Evolutionary conservation across 2,797 vertebrate genomes (phyloP).

Genomic region (Alcedo atthis): DNA sequence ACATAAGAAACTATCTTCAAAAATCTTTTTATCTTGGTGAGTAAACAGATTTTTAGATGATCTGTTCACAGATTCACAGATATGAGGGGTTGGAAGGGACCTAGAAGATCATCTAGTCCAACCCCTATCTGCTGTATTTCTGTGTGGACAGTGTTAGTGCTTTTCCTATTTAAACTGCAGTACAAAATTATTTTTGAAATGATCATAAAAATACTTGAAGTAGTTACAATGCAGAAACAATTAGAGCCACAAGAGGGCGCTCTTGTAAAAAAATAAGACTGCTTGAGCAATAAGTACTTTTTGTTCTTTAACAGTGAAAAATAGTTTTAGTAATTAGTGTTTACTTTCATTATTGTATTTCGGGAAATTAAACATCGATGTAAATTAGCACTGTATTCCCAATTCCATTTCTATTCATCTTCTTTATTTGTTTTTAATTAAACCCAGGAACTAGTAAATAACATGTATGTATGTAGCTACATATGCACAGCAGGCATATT

Average conservation of each 20-base stretch:
- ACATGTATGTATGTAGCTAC: neutral
- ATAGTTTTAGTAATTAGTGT: slow-evolving; percentile 22
- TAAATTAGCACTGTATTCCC: neutral
- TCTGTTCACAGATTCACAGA: neutral
- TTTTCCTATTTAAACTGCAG: neutral
- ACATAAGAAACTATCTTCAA: slow-evolving; percentile 7
- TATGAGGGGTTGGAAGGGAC: too few relatives aligned
- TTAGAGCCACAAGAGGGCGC: slow-evolving; percentile 75
- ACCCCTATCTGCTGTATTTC: neutral
- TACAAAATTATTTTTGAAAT: neutral
- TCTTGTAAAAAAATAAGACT: slow-evolving; percentile 74
- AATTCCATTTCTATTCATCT: slow-evolving; percentile 13
- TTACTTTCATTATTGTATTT: slow-evolving; percentile 47
- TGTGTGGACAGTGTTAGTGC: neutral
- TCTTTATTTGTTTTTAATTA: slow-evolving; percentile 53
- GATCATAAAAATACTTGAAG: neutral
- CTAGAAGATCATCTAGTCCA: too few relatives aligned
- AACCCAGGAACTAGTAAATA: slow-evolving; percentile 5
- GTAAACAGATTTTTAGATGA: slow-evolving; percentile 45
- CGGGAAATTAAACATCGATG: slow-evolving; percentile 28
- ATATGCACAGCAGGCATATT: too few relatives aligned
- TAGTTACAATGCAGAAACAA: slow-evolving; percentile 27
- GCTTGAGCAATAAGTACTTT: neutral
- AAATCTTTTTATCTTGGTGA: neutral
- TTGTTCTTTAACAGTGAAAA: slow-evolving; percentile 19